Conservation (phyloP, 2,888 invertebrate genomes). For the Drosophila suboccidentalis region DNA sequence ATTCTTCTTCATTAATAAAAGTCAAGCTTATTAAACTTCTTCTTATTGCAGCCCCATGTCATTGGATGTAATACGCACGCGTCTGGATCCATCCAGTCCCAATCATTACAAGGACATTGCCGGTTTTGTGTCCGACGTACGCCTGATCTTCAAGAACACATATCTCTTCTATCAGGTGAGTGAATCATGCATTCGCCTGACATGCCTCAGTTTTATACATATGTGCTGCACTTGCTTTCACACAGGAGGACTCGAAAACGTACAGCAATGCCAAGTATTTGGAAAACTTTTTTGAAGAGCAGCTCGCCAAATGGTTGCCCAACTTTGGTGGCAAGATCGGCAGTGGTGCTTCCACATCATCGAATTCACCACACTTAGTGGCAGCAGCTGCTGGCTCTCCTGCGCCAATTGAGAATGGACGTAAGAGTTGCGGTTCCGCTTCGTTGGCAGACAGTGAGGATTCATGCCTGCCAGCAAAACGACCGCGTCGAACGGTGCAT, state of each 20-base stretch:
- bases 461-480: constrained; percentile 83
- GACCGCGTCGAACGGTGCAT: constrained; percentile 78
- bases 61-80: constrained; percentile 92
- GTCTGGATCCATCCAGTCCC: constrained; percentile 90
- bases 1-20: background rate
- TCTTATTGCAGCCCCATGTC: constrained; percentile 90
- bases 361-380: constrained; percentile 66
- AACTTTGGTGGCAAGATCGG: constrained; percentile 87
- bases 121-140: constrained; percentile 92
- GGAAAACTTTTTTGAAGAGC: constrained; percentile 94
- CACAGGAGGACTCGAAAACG: constrained; percentile 91
- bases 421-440: constrained; percentile 77
- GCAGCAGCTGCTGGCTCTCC: constrained; percentile 66
- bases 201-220: constrained; percentile 25
- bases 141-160: constrained; percentile 95
- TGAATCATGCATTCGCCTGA: constrained; percentile 18
- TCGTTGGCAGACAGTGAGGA: constrained; percentile 78
- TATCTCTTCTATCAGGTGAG: constrained; percentile 92
- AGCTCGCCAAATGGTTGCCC: constrained; percentile 93
- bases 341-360: constrained; percentile 68
- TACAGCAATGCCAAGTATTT: constrained; percentile 92
- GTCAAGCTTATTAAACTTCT: background rate
- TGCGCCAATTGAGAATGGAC: constrained; percentile 78
- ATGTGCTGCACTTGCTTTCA: constrained; percentile 41
- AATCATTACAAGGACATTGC: constrained; percentile 91